Base-by-base conservation (phyloP, 2,113 vertebrate genomes). In the Chloebia gouldiae region DNA sequence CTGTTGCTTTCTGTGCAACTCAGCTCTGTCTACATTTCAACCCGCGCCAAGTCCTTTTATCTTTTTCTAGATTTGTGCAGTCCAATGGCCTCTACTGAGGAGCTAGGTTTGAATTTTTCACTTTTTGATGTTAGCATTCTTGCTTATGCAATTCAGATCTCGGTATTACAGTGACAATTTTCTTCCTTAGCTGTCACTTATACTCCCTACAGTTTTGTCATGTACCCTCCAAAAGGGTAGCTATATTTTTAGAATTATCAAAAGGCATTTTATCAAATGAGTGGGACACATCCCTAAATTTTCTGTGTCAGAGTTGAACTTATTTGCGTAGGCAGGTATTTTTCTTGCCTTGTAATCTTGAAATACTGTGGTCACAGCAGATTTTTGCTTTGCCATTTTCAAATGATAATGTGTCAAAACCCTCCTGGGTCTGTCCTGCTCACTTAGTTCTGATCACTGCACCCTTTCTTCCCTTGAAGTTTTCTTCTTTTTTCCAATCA, bases 341-440 rank as follows among this genome's bases (percentile, higher is more conserved):
- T 93, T 91, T 79, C 63, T 80, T 93, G 84, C 47, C 65, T 92
- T 88, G 57, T 70, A 79, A 92, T 92, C 77, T 72, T 49, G 51
- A 89, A 93, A 85, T 66, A 69, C 40, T 81, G 53, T 17, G 11
- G 84, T 93, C 93, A 61, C 49, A 91, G 81, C 42, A 77, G 66
- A 93, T 93, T 77, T 91, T 88, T 91, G 22, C 90, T 93, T 80
- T 94, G 87, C 66, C 91, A 90, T 91, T 95, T 95, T 80, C 81
- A 80, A 88, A 95, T 19, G 21, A 90, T 80, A 96, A 95, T 65
- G 93, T 94, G 93, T 93, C 89, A 96, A 96, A 95, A 95, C 92
- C 93, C 94, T 90, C 87, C 92, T 88, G 93, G 95, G 87, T 94
- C 90, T 95, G 92, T 95, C 90, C 87, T 95, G 93, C 92, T 95